Evolutionary conservation across 1,140 invertebrate species (phyloP).

Genomic region (Pachypeltis micranthus): DNA sequence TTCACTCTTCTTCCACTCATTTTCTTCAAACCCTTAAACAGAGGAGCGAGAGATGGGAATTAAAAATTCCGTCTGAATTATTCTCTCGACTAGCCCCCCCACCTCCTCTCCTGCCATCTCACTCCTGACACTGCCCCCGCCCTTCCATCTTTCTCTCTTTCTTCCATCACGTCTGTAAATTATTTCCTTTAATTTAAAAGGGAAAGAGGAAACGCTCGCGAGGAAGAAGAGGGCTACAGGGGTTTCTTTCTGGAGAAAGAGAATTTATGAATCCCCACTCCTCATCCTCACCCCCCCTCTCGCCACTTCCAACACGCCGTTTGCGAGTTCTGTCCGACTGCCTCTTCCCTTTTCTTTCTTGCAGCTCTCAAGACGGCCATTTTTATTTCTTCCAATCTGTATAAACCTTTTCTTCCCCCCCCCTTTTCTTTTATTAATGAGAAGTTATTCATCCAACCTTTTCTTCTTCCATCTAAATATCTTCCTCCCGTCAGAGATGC

Average conservation of each 20-base stretch:
- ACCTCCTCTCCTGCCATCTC: neutral
- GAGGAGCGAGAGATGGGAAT: neutral
- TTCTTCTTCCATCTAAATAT: neutral
- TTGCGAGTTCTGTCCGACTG: no score
- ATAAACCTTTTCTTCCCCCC: neutral
- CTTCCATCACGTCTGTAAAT: slow-evolving; percentile 13
- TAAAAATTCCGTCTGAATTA: slow-evolving; percentile 20
- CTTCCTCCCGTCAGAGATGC: no score
- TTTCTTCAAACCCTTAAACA: slow-evolving; percentile 11
- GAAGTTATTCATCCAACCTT: neutral
- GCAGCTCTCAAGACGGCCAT: slow-evolving; percentile 3
- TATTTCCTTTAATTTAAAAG: slow-evolving; percentile 19
- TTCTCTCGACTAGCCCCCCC: slow-evolving; percentile 1
- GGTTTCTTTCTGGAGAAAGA: slow-evolving; percentile 8
- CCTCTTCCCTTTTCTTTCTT: neutral
- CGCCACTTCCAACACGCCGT: no score
- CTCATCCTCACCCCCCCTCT: neutral
- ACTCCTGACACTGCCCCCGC: no score
- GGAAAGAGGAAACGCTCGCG: neutral
- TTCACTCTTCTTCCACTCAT: neutral
- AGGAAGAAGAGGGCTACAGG: neutral
- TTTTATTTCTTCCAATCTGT: neutral
- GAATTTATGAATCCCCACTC: neutral
- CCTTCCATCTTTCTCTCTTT: neutral
- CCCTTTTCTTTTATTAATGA: slow-evolving; percentile 3